Evolutionary conservation across 2,113 vertebrate species (phyloP).

Genomic region (Halichoeres trimaculatus): DNA sequence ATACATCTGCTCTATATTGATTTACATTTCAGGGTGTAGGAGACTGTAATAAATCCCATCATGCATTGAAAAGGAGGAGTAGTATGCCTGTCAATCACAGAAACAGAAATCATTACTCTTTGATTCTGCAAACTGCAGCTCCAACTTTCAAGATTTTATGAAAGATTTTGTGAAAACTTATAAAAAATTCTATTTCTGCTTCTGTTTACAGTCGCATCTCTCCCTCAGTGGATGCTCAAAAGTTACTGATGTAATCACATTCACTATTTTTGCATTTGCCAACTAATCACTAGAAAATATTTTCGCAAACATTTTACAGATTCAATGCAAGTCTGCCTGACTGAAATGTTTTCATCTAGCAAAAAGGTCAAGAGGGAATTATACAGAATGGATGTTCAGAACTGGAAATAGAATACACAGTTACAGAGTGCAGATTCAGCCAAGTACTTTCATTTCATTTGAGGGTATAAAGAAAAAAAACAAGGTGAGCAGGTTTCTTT

Average conservation of each 20-base stretch:
- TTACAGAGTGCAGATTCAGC: conserved; percentile 1
- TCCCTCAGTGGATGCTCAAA: not conserved
- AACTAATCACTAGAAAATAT: conserved; percentile 1
- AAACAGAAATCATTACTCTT: not conserved
- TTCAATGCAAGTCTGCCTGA: not conserved
- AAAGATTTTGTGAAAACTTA: not conserved
- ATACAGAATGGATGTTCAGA: not conserved
- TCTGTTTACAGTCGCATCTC: not conserved
- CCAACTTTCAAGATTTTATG: not conserved
- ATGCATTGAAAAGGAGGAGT: not conserved
- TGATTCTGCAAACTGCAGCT: not conserved
- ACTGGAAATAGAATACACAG: not conserved
- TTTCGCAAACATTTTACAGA: not conserved
- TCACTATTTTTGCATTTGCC: not conserved
- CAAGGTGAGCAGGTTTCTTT: conserved; percentile 13
- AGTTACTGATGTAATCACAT: not conserved
- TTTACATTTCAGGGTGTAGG: not conserved
- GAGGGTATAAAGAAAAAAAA: not conserved
- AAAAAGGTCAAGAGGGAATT: conserved; percentile 13
- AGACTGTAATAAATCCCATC: not conserved
- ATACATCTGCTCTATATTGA: not conserved
- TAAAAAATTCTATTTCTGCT: not conserved
- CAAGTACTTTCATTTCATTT: not conserved
- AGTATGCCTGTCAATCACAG: not conserved
- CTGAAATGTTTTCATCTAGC: conserved; percentile 12